Evolutionary conservation across 2,113 vertebrate genomes (phyloP).

Genomic region (Anhinga rufa): DNA sequence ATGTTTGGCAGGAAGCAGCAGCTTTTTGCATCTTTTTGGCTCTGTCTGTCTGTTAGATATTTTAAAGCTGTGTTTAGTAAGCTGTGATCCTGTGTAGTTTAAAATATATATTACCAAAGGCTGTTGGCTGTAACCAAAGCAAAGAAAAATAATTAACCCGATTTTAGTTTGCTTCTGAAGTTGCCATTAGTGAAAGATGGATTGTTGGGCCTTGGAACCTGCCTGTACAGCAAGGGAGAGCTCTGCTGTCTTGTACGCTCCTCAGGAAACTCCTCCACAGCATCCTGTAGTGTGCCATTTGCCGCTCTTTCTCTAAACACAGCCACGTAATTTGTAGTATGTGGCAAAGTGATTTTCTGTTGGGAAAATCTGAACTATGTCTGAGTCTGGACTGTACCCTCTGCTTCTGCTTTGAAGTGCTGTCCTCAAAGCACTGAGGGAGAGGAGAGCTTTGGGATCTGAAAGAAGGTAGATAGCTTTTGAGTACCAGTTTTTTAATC

Average conservation of each 20-base stretch:
- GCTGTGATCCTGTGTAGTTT: neutral
- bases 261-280: neutral
- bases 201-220: neutral
- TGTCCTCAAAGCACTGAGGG: neutral
- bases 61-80: neutral
- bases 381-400: neutral
- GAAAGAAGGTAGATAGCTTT: neutral
- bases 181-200: neutral
- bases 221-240: neutral
- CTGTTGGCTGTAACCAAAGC: neutral
- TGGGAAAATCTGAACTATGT: neutral
- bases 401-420: neutral
- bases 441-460: neutral
- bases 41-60: neutral
- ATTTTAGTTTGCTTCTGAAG: neutral
- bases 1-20: neutral
- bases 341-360: neutral
- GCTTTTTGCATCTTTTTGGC: neutral
- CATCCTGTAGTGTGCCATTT: neutral
- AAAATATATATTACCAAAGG: neutral
- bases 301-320: neutral
- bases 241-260: neutral
- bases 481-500: neutral
- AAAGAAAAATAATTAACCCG: neutral
- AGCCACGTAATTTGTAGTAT: neutral